These are phyloP conservation scores for Catharus minimus DNA, from an alignment of 2,113 vertebrate genomes.

Conservation along the genomic window DNA sequence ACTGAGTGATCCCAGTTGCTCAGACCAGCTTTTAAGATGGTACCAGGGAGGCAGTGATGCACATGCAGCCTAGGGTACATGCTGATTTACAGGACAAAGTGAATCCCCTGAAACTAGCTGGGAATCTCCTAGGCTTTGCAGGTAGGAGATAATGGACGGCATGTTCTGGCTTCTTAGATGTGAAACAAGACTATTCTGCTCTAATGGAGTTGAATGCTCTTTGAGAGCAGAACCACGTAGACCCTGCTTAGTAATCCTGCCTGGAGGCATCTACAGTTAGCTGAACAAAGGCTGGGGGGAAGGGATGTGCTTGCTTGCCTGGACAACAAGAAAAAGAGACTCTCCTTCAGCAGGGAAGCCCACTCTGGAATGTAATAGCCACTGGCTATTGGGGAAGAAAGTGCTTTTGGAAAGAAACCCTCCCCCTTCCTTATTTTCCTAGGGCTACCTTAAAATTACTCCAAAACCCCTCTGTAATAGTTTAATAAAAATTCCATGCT, in stretches of 20 bases:
- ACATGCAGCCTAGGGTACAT: background rate
- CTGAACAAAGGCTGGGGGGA: background rate
- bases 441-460: background rate
- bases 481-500: background rate
- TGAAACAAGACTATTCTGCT: background rate
- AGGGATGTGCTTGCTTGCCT: background rate
- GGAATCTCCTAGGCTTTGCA: background rate
- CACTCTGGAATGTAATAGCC: background rate
- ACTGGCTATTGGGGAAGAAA: background rate
- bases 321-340: background rate
- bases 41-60: background rate
- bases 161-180: background rate
- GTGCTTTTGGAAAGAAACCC: background rate
- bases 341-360: background rate
- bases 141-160: background rate
- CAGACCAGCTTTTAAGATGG: background rate
- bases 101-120: background rate
- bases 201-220: background rate
- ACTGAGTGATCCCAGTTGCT: background rate
- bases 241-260: slow-evolving; percentile 7
- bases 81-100: background rate
- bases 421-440: background rate
- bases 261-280: background rate
- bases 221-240: background rate
- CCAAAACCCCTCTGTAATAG: background rate